Base-by-base conservation (phyloP, 2,797 vertebrate genomes). In the Periophthalmus magnuspinnatus region DNA sequence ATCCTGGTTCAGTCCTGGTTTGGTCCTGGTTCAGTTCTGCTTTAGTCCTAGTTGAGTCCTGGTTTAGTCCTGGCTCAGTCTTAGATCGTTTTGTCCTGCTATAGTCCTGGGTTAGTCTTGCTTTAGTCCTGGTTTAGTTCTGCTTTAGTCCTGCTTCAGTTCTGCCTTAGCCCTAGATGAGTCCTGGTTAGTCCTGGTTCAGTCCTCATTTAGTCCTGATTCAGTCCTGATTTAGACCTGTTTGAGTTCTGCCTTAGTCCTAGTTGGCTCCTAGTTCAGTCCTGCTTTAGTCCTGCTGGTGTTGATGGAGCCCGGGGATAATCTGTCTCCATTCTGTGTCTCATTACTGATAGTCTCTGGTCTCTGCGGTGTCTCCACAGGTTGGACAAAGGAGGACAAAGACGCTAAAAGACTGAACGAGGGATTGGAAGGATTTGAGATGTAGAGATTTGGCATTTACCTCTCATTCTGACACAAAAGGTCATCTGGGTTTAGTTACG, bases 271-370 rank as follows among this genome's bases (percentile, higher is more conserved):
- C 71, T 28, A 14, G 60, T 63, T 52, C 2, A 33, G 24, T 24
- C 33, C 41, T 72, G 54, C 54, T 24, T 56, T 17, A 45, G 13
- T 45, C 41, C 41, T 5, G 1, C 60, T 74, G 67, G 38, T 65
- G 71, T 67, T 74, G n/a, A 69, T 67, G 33, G 34, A 34, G 24
- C 79, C 74, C 48, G 33, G 69, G 58, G 77, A 63, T 84, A 48
- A 80, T 80, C 77, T 54, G 5, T 59, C 65, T 73, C 79, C 41
- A 55, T 33, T 36, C n/a, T 28, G 17, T n/a, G 32, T 22, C 17
- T 33, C 33, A 67, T 55, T 36, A 55, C 65, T 36, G 21, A 67
- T 8, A 52, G 34, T 63, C 50, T 50, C 61, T 28, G 36, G 16
- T 54, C n/a, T 38, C 28, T 7, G 2, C 62, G 14, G 36, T 7